These are phyloP conservation scores for Hemicentrotus pulcherrimus DNA, from an alignment of 35 echinoderm and acorn worm species.

Conservation along the genomic window DNA sequence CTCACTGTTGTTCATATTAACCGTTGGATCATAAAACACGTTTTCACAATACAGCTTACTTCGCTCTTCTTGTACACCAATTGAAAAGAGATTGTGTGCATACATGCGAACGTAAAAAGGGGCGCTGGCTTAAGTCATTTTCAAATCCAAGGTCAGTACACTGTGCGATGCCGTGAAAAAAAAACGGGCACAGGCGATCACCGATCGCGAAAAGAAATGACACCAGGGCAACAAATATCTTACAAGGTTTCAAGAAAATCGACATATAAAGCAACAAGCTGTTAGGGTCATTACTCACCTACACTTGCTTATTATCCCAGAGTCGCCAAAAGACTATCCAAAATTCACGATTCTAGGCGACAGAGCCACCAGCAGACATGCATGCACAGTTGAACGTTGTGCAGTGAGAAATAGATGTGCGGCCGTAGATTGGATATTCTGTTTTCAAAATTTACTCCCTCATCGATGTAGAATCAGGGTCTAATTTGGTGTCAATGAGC, in stretches of 20 bases:
- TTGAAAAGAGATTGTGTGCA: conserved; percentile 16
- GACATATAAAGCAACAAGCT: conserved; percentile 32
- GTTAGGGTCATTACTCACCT: conserved; percentile 29
- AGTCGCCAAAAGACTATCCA: conserved; percentile 32
- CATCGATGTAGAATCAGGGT: background rate
- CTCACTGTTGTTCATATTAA: background rate
- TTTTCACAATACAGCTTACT: background rate
- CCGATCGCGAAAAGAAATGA: background rate
- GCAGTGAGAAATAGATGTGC: background rate
- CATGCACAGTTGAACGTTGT: background rate
- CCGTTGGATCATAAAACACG: background rate
- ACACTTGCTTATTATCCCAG: background rate
- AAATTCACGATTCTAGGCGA: conserved; percentile 31
- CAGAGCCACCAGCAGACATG: conserved; percentile 25
- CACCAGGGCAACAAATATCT: background rate
- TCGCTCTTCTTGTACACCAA: background rate
- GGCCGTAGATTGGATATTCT: conserved; percentile 3
- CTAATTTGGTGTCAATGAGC: background rate
- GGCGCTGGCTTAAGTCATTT: conserved; percentile 43
- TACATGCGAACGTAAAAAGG: conserved; percentile 29
- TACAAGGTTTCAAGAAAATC: background rate
- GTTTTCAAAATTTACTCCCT: background rate
- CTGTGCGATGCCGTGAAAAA: background rate
- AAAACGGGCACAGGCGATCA: background rate
- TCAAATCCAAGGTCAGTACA: conserved; percentile 40